Base-by-base conservation (phyloP, 2,797 vertebrate genomes). In the Clamator glandarius region DNA sequence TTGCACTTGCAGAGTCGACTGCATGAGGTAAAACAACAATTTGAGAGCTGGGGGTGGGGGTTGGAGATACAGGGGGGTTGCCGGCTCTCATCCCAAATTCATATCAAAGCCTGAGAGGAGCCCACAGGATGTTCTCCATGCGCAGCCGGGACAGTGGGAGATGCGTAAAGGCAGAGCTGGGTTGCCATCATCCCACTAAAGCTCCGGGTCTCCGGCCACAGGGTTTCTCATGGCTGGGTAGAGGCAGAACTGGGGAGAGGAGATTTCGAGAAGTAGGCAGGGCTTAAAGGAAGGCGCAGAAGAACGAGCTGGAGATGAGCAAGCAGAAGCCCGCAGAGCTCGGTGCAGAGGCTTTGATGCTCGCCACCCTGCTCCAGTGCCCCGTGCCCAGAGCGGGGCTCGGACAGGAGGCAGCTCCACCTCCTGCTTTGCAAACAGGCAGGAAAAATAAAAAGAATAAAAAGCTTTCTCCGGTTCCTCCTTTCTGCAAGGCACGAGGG, bases 401-500 rank as follows among this genome's bases (percentile, higher is more conserved):
- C 5, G 51, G 46, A 11, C 2, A 3, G 44, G 48, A 84, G 70
- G 74, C 42, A 89, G 48, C 35, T 31, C 23, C 3, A 26, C 66
- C 63, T 70, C 76, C 50, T 57, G 82, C 75, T 93, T 51, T 63
- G 72, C 70, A 74, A 84, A 84, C 1, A 11, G 74, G 39, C 2
- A 8, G 42, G 8, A 29, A 51, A 28, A 31, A 15, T 15, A 51
- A 11, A 58, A 93, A 44, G 46, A 48, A 69, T 61, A 18, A 84
- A 88, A 75, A 70, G 91, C 91, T 91, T 95, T 96, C 95, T 97
- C 95, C 6, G 3, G 93, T 94, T 80, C 76, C 76, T 87, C 64
- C 90, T 83, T 74, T 89, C 62, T 9, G 85, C 11, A 7, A 95
- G 93, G 94, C 93, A 61, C 7, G 41, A 28, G 92, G 94, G 55